Percentiles rank a stretch among this genome's conserved stretches.
Evolutionary conservation across 2,113 vertebrate genomes (phyloP).

Genomic region (Ranitomeya variabilis): DNA sequence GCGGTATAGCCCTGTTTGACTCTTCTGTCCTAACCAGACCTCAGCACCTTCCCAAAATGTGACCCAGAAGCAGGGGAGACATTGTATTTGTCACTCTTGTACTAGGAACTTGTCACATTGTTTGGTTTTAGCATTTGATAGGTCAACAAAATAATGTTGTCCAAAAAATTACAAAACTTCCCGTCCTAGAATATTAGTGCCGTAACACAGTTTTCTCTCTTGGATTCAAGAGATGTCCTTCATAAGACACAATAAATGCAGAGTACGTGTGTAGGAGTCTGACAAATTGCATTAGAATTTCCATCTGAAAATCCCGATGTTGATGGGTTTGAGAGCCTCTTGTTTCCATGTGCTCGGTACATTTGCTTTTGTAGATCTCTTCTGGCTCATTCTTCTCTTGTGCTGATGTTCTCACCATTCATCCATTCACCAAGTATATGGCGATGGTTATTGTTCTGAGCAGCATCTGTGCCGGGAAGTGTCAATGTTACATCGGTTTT

Average conservation of each 20-base stretch:
- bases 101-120: neutral
- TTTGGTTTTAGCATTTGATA: neutral
- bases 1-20: too few relatives aligned
- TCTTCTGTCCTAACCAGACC: too few relatives aligned
- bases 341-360: neutral
- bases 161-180: neutral
- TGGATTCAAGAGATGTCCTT: constrained; percentile 24
- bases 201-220: neutral
- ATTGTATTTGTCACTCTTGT: too few relatives aligned
- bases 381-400: neutral
- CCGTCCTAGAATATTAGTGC: neutral
- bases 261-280: constrained; percentile 39
- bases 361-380: constrained; percentile 8
- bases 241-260: neutral
- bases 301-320: neutral
- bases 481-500: neutral
- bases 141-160: neutral
- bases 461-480: neutral
- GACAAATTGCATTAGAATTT: constrained; percentile 20
- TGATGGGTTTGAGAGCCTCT: neutral
- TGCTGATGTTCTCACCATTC: neutral
- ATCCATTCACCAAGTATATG: neutral
- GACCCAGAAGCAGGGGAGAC: too few relatives aligned
- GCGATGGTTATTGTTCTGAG: neutral
- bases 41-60: too few relatives aligned